phyloP scores from a whole-genome alignment of 2,888 invertebrate genomes.

The Dione vanillae region DNA sequence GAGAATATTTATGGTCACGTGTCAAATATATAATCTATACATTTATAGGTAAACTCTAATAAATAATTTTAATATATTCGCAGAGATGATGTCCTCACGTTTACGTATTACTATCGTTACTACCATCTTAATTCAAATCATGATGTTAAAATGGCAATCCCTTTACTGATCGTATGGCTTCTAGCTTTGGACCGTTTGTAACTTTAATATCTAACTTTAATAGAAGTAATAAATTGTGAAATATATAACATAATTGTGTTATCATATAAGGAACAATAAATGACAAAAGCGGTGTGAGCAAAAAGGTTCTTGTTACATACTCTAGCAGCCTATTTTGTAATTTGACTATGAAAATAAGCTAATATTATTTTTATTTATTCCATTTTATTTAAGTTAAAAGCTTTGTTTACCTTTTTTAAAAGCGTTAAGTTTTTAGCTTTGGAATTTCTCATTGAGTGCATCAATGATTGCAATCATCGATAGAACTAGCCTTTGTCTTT shows the following conservation, averaged over 20 bases:
- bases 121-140: constrained; percentile 15
- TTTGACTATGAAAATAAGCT: too few relatives aligned
- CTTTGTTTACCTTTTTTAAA: constrained; percentile 6
- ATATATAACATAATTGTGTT: neutral
- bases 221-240: neutral
- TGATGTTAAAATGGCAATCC: neutral
- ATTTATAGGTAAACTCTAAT: neutral
- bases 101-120: constrained; percentile 12
- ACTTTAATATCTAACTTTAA: neutral
- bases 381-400: neutral
- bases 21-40: too few relatives aligned
- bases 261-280: too few relatives aligned
- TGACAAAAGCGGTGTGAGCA: too few relatives aligned
- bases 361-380: too few relatives aligned
- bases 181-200: neutral
- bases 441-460: constrained; percentile 23
- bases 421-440: constrained; percentile 9
- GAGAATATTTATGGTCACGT: too few relatives aligned
- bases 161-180: neutral
- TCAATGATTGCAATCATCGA: constrained; percentile 27
- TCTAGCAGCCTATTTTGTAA: too few relatives aligned
- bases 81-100: neutral
- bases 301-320: too few relatives aligned
- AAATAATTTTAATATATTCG: neutral
- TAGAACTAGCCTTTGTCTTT: constrained; percentile 28